These are phyloP conservation scores for Leptinotarsa rubiginosa DNA, from an alignment of 2,888 invertebrate species.

Conservation along the genomic window DNA sequence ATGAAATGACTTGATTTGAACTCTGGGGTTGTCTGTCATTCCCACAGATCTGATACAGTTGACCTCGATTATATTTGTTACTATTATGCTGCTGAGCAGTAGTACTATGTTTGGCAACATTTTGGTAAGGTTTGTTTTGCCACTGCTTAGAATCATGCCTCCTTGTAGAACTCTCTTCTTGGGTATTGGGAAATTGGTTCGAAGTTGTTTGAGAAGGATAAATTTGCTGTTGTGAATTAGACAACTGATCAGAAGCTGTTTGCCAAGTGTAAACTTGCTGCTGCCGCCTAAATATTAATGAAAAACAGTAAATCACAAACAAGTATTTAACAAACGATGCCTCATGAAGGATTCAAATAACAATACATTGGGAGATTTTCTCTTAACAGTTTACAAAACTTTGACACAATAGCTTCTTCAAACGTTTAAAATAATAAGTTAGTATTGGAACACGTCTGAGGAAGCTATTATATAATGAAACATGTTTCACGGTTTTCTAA, in stretches of 20 bases:
- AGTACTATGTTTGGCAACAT: background rate
- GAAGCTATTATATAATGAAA: too few relatives aligned
- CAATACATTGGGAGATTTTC: too few relatives aligned
- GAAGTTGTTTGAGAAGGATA: background rate
- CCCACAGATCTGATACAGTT: background rate
- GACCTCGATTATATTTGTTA: background rate
- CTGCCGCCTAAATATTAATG: background rate
- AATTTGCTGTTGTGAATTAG: background rate
- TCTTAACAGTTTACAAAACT: too few relatives aligned
- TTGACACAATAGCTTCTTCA: too few relatives aligned
- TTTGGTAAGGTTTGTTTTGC: constrained; percentile 8
- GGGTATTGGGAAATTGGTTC: background rate
- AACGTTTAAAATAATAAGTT: too few relatives aligned
- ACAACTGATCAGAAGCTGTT: background rate
- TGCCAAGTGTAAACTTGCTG: background rate
- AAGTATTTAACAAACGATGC: too few relatives aligned
- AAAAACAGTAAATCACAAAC: background rate
- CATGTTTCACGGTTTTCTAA: too few relatives aligned
- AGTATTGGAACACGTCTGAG: too few relatives aligned
- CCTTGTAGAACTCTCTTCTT: background rate
- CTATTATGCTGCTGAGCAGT: background rate
- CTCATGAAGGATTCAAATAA: too few relatives aligned
- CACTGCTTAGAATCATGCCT: constrained; percentile 13
- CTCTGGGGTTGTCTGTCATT: constrained; percentile 5
- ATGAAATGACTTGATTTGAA: background rate